These are phyloP conservation scores for Geopemphigus sp. DNA, from an alignment of 1,140 invertebrate genomes.

Conservation along the genomic window DNA sequence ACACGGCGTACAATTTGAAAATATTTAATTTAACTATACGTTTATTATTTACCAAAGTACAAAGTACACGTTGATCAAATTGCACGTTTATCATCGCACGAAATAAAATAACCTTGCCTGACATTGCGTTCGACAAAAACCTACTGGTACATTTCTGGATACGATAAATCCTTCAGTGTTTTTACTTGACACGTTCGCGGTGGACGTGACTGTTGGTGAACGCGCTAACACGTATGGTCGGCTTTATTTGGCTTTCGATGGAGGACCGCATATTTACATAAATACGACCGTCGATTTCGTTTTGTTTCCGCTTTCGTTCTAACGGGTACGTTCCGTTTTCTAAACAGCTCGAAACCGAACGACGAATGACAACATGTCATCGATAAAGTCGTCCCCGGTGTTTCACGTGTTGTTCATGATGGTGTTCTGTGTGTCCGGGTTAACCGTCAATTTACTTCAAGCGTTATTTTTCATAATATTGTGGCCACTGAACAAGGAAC, in stretches of 20 bases:
- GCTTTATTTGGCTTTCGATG: background rate
- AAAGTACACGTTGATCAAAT: background rate
- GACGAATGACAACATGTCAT: background rate
- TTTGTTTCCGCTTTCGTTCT: background rate
- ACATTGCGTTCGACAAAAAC: conserved; percentile 25
- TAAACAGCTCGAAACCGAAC: background rate
- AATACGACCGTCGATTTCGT: background rate
- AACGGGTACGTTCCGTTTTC: background rate
- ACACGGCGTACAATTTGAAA: background rate
- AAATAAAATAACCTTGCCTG: conserved; percentile 23
- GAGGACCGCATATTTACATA: background rate
- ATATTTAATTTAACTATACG: background rate
- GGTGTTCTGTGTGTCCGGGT: conserved; percentile 83
- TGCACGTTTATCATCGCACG: background rate
- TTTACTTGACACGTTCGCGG: background rate
- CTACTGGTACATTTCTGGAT: background rate
- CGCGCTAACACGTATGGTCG: too few relatives aligned
- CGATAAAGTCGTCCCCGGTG: conserved; percentile 5
- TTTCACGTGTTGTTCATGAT: conserved; percentile 78
- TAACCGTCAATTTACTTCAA: conserved; percentile 82
- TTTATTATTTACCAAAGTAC: background rate
- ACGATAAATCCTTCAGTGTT: background rate
- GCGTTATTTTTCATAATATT: conserved; percentile 72
- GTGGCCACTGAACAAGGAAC: conserved; percentile 69
- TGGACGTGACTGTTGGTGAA: too few relatives aligned